Evolutionary conservation across 2,797 vertebrate species (phyloP).

Genomic region (Falco peregrinus): DNA sequence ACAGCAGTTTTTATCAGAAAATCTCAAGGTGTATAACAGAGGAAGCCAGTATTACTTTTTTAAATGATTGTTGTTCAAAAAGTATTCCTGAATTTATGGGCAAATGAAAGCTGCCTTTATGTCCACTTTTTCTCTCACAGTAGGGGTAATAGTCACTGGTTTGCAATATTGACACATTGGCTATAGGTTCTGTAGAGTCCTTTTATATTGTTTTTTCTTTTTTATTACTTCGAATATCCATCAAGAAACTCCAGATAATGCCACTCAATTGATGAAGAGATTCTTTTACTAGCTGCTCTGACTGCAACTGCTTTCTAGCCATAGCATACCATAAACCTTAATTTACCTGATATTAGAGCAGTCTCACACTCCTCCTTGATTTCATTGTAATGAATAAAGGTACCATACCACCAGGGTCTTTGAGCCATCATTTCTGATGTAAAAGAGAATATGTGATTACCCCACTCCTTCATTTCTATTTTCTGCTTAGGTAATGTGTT

Average conservation of each 20-base stretch:
- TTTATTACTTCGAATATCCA: not conserved
- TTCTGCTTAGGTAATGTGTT: not conserved
- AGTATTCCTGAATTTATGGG: not conserved
- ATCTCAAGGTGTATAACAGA: not conserved
- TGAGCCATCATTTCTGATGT: not conserved
- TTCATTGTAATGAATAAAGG: not conserved
- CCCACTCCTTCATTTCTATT: not conserved
- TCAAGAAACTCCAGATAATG: not conserved
- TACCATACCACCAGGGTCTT: not conserved
- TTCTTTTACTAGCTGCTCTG: not conserved
- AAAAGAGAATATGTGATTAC: not conserved
- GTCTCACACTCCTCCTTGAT: not conserved
- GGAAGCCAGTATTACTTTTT: not conserved
- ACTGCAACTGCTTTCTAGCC: not conserved
- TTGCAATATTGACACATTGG: not conserved
- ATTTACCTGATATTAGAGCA: not conserved
- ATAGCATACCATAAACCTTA: not conserved
- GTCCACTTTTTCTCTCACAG: not conserved
- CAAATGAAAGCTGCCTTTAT: not conserved
- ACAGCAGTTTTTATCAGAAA: not conserved
- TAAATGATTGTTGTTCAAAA: not conserved
- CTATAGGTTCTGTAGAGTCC: not conserved
- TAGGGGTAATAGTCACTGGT: not conserved
- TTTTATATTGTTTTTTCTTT: not conserved
- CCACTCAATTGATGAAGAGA: not conserved